These are phyloP conservation scores for Drosophila athabasca DNA, from an alignment of 1,140 invertebrate genomes.

Conservation along the genomic window DNA sequence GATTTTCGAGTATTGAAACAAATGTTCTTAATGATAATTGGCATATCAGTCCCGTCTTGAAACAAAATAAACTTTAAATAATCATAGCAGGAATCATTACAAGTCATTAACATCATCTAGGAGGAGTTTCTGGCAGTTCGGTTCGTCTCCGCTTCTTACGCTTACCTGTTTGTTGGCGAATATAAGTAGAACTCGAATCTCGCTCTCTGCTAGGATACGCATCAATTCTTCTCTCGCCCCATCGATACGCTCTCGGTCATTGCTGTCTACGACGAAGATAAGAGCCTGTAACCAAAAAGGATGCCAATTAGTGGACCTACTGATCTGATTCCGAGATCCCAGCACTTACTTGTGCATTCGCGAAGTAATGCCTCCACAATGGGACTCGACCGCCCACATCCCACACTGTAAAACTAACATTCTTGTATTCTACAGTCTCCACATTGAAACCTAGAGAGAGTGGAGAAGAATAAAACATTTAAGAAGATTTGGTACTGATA, in stretches of 20 bases:
- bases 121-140: no score
- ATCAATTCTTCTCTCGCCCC: slow-evolving; percentile 97
- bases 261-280: slow-evolving; percentile 99
- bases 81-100: no score
- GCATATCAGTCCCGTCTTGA: no score
- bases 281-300: slow-evolving; percentile 87
- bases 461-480: slow-evolving; percentile 64
- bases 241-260: slow-evolving; percentile 97
- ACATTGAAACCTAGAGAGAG: slow-evolving; percentile 92
- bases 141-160: background rate
- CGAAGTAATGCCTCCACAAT: slow-evolving; percentile 94
- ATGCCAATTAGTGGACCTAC: no score
- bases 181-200: slow-evolving; percentile 96
- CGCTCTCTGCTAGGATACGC: slow-evolving; percentile 96
- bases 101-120: background rate
- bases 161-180: slow-evolving; percentile 99
- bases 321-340: background rate
- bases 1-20: background rate
- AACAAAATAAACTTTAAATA: no score
- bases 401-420: slow-evolving; percentile 96
- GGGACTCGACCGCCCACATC: slow-evolving; percentile 96
- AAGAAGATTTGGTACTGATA: no score
- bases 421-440: slow-evolving; percentile 98
- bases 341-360: slow-evolving; percentile 88
- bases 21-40: no score